These are phyloP conservation scores for Euproctis similis DNA, from an alignment of 2,888 invertebrate species.

Conservation along the genomic window DNA sequence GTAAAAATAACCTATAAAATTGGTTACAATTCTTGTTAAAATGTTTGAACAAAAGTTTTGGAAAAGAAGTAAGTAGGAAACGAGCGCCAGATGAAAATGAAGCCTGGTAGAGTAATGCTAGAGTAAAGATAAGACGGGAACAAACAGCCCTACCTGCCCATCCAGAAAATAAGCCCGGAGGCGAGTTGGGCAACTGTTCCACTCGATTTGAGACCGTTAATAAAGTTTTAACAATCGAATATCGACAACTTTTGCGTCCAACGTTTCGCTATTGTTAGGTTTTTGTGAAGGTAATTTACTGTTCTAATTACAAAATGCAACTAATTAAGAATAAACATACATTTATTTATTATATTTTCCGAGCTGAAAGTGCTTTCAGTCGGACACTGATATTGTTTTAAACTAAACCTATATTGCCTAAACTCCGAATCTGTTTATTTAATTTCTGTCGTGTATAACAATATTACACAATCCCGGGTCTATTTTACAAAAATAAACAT, in stretches of 20 bases:
- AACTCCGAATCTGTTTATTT: too few relatives aligned
- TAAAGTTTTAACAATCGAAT: slow-evolving; percentile 36
- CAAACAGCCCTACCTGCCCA: slow-evolving; percentile 15
- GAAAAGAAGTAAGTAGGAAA: too few relatives aligned
- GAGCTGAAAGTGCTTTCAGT: too few relatives aligned
- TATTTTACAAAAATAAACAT: too few relatives aligned
- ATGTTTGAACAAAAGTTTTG: neutral
- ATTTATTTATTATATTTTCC: too few relatives aligned
- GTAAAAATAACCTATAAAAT: neutral
- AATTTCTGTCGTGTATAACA: too few relatives aligned
- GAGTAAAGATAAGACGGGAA: slow-evolving; percentile 1
- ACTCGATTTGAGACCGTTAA: slow-evolving; percentile 26
- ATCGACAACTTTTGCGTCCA: slow-evolving; percentile 16
- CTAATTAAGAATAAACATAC: too few relatives aligned
- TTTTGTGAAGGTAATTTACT: too few relatives aligned
- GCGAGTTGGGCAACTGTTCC: slow-evolving; percentile 23
- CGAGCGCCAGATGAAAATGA: neutral
- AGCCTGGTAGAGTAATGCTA: neutral
- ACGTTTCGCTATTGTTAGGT: slow-evolving; percentile 12
- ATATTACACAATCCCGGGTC: too few relatives aligned
- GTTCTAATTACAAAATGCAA: too few relatives aligned
- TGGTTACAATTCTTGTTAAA: neutral
- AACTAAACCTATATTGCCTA: too few relatives aligned
- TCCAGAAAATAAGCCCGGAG: slow-evolving; percentile 11
- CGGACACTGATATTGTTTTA: too few relatives aligned